A percentile compares a stretch with the other conserved stretches of the same genome.
These are phyloP conservation scores for Planococcus citri DNA, from an alignment of 1,140 invertebrate genomes.

Conservation along the genomic window DNA sequence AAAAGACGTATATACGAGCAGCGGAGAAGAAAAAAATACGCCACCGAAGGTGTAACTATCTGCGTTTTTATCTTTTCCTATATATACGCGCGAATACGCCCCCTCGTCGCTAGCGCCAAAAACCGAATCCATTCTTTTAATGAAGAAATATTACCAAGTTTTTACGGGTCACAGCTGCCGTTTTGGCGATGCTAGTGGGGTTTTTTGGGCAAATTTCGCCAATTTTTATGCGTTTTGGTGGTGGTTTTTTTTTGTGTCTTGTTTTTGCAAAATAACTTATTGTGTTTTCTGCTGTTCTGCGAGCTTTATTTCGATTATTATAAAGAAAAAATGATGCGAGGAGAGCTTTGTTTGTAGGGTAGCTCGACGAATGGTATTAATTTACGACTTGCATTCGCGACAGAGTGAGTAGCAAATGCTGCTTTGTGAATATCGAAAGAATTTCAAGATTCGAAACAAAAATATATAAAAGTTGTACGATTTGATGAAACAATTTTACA, in stretches of 20 bases:
- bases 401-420: too few relatives aligned
- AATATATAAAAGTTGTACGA: too few relatives aligned
- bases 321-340: not conserved
- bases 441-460: too few relatives aligned
- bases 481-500: too few relatives aligned
- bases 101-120: not conserved
- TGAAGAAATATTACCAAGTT: conserved; percentile 15
- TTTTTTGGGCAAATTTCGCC: not conserved
- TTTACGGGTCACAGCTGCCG: conserved; percentile 18
- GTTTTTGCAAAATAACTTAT: too few relatives aligned
- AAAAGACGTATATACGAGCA: too few relatives aligned
- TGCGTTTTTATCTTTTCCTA: conserved; percentile 9
- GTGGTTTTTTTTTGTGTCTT: not conserved
- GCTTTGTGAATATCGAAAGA: too few relatives aligned
- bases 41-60: conserved; percentile 17
- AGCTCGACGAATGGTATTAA: too few relatives aligned
- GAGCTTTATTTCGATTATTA: not conserved
- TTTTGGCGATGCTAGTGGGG: too few relatives aligned
- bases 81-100: not conserved
- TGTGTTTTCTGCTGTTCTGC: too few relatives aligned
- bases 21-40: not conserved
- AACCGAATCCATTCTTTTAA: conserved; percentile 13
- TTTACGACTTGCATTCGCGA: too few relatives aligned
- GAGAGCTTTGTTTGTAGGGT: too few relatives aligned
- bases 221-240: not conserved